Base-by-base conservation (phyloP, 2,888 invertebrate genomes). In the Noctuana brunneofusca region DNA sequence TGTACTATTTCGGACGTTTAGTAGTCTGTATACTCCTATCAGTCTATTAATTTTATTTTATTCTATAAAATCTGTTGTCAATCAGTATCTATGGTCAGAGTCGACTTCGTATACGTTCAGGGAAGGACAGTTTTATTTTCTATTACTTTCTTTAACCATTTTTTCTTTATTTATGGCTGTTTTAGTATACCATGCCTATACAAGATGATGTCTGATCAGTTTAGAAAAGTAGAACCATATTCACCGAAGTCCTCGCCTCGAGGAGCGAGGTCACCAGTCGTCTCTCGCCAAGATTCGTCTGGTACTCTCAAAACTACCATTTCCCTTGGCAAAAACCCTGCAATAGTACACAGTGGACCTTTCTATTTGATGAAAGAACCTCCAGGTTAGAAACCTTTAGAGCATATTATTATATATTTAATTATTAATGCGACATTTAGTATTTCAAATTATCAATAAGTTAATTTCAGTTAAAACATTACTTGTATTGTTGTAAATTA, bases 331-430 rank as follows among this genome's bases (percentile, higher is more conserved):
- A 98, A 98, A 90, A 98, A 98, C 84, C 98, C 99, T 64, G 97
- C 98, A 64, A 98, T 99, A 76, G 97, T 98, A 88, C 97, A 98
- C 87, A 97, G 97, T 92, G 98, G 98, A 79, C 98, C 98, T 76
- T 99, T 99, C 92, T 99, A 99, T 93, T 95, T 99, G 86, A 97
- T 98, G 96, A 98, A 97, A 93, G 98, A 98, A 91, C 96, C 97
- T 80, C 97, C 97, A 92, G 96, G 97, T 96, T 92, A 79, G 78
- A 70, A 43, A 49, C 20, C 30, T 52, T 30, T 57, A 9, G 20
- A 20, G 16, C 38, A n/a, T n/a, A 27, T 27, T 8, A 27, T 20
- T 11, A 1, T 24, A 11, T 6, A 32, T 52, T 30, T 49, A n/a
- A 12, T 35, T 30, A 8, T 11, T 46, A 1, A 20, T 46, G 20